A percentile compares a stretch with the other conserved stretches of the same genome.
Evolutionary conservation across 2,113 vertebrate genomes (phyloP).

Genomic region (Pheucticus melanocephalus): DNA sequence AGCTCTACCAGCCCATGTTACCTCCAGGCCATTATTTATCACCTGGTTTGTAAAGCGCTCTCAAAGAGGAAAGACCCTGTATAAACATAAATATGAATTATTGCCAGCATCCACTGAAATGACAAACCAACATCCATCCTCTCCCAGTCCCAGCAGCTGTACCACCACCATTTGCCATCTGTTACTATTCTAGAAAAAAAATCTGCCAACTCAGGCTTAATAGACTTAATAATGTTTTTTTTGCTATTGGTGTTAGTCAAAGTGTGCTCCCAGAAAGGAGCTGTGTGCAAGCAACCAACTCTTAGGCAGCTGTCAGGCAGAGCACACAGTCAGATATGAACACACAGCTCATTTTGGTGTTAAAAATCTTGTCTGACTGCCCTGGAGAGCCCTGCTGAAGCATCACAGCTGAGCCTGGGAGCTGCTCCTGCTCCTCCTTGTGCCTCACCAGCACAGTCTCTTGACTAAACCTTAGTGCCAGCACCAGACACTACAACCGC

Average conservation of each 20-base stretch:
- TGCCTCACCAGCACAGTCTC: not conserved
- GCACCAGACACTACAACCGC: not conserved
- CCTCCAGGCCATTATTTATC: not conserved
- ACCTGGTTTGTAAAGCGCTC: not conserved
- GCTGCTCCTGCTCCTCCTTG: not conserved
- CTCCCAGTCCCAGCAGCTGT: not conserved
- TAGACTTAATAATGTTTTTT: not conserved
- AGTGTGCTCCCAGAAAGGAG: not conserved
- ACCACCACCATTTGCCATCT: not conserved
- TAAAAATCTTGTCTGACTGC: not conserved
- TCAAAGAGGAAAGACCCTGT: not conserved
- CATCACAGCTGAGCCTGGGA: not conserved
- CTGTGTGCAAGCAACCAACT: not conserved
- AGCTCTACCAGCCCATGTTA: not conserved
- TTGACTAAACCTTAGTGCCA: not conserved
- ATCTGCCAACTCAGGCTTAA: slow-evolving; percentile 3
- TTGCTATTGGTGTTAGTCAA: not conserved
- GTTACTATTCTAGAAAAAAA: not conserved
- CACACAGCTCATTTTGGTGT: not conserved
- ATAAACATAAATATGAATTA: not conserved
- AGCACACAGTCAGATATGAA: not conserved
- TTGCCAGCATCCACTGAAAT: not conserved
- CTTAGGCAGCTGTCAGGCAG: not conserved
- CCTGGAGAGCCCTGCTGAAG: not conserved
- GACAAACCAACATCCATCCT: not conserved